Conservation (phyloP, 2,797 vertebrate species). For the Rhynchonycteris naso region DNA sequence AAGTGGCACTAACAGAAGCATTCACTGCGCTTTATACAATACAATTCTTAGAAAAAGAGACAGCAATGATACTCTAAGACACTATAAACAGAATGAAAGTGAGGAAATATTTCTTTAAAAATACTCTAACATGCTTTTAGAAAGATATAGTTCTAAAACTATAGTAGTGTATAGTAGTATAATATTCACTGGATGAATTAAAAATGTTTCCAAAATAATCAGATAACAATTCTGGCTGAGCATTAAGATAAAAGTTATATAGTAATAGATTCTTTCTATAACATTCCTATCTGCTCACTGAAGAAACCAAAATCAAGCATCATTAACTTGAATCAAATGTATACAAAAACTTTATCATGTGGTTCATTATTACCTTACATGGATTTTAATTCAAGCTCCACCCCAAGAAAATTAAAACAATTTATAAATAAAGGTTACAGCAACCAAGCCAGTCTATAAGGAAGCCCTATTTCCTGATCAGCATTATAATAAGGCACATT, state of each 20-base stretch:
- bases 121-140: constrained; percentile 19
- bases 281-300: not conserved
- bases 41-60: not conserved
- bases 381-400: not conserved
- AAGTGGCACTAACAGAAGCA: not conserved
- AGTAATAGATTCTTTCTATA: constrained; percentile 21
- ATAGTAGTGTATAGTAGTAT: not conserved
- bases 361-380: constrained; percentile 5
- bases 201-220: constrained; percentile 23
- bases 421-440: not conserved
- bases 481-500: not conserved
- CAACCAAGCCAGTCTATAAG: not conserved
- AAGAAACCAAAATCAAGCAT: constrained; percentile 15
- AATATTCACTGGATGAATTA: not conserved
- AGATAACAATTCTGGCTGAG: not conserved
- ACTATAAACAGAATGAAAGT: not conserved
- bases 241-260: not conserved
- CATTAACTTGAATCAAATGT: constrained; percentile 33
- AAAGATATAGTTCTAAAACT: not conserved
- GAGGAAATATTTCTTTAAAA: constrained; percentile 10
- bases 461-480: not conserved
- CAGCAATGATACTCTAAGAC: not conserved
- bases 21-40: not conserved
- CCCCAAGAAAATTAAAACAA: constrained; percentile 6
- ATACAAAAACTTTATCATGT: constrained; percentile 5